Conservation (phyloP, 2,888 invertebrate species). For the Parthenolecanium corni region DNA sequence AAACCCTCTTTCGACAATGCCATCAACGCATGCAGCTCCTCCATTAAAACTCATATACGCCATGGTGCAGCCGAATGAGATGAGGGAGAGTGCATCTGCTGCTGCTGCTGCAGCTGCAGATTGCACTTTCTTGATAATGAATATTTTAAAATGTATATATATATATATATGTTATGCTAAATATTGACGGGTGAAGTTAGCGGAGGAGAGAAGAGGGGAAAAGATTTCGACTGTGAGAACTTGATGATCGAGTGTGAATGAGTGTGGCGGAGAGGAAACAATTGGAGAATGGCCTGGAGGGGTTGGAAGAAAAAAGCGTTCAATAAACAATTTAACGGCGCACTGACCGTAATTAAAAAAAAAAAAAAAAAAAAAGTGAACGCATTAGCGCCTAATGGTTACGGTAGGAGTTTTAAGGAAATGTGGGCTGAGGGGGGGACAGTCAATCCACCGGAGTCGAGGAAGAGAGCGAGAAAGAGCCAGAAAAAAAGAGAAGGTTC, state of each 20-base stretch:
- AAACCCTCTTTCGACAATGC: too few relatives aligned
- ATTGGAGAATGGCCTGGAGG: neutral
- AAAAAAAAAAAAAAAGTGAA: neutral
- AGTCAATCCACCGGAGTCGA: neutral
- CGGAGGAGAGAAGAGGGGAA: too few relatives aligned
- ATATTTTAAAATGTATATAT: too few relatives aligned
- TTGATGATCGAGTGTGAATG: neutral
- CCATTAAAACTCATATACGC: too few relatives aligned
- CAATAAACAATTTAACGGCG: slow-evolving; percentile 20
- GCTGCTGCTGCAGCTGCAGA: too few relatives aligned
- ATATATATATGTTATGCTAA: too few relatives aligned
- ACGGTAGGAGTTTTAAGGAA: slow-evolving; percentile 3
- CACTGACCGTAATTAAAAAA: slow-evolving; percentile 22
- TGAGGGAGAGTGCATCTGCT: too few relatives aligned
- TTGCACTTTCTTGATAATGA: too few relatives aligned
- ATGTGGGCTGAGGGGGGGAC: neutral
- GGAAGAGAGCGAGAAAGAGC: neutral
- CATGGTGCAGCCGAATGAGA: too few relatives aligned
- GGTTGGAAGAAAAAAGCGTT: neutral
- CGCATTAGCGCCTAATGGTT: slow-evolving; percentile 4
- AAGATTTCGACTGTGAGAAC: neutral
- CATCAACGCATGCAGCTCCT: too few relatives aligned
- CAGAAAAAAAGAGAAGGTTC: neutral
- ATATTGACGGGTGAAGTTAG: too few relatives aligned
- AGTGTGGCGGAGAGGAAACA: neutral